Percentiles rank a stretch among this genome's conserved stretches.
phyloP scores from a whole-genome alignment of 2,113 vertebrate species.

The Oceanites oceanicus region DNA sequence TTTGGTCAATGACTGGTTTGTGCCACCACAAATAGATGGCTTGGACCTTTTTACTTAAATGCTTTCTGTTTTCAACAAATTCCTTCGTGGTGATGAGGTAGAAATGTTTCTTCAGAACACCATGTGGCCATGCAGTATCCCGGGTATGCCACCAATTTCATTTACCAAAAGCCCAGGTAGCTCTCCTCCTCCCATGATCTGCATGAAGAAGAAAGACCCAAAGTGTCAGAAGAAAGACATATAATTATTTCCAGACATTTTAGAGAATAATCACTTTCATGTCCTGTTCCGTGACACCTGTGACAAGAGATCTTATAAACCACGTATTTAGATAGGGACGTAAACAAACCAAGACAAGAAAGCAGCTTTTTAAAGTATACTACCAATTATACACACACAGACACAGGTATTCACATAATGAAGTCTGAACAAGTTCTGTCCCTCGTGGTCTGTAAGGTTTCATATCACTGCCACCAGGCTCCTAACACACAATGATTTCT shows the following conservation, averaged over 20 bases:
- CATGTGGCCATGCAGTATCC: conserved; percentile 45
- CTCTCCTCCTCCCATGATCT: conserved; percentile 50
- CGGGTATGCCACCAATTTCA: not conserved
- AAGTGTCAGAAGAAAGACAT: not conserved
- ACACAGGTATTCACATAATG: not conserved
- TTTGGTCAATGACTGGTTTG: conserved; percentile 12
- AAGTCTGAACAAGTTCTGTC: not conserved
- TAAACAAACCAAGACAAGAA: not conserved
- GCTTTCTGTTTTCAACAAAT: conserved; percentile 57
- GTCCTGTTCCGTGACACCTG: not conserved
- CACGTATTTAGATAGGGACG: not conserved
- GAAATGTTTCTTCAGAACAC: conserved; percentile 73
- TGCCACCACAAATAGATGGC: conserved; percentile 68
- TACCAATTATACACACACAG: not conserved
- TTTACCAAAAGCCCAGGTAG: conserved; percentile 64
- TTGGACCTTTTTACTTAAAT: conserved; percentile 53
- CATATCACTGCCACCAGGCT: not conserved
- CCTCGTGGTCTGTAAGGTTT: not conserved
- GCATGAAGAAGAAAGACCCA: not conserved
- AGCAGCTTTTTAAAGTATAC: not conserved
- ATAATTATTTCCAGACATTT: not conserved
- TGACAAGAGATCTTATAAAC: not conserved
- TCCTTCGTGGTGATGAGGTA: conserved; percentile 68
- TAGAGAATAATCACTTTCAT: not conserved
- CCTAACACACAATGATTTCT: not conserved